phyloP scores from a whole-genome alignment of 2,113 vertebrate species.

The Motacilla alba region DNA sequence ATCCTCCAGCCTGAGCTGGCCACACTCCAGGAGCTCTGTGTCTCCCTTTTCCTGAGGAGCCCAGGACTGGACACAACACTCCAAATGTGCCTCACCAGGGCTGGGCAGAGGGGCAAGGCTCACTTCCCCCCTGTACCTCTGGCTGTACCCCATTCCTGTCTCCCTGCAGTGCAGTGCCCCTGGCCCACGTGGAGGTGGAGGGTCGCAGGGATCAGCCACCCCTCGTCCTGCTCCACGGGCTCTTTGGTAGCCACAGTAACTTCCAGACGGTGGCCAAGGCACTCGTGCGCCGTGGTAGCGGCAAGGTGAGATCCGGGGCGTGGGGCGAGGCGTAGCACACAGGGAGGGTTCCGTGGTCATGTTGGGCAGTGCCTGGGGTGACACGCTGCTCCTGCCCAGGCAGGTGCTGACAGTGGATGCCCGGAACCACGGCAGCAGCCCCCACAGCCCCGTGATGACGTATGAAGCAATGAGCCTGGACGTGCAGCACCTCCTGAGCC shows the following conservation, averaged over 20 bases:
- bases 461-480: slow-evolving; percentile 89
- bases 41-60: not conserved
- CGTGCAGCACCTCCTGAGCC: slow-evolving; percentile 80
- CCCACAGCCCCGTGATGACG: slow-evolving; percentile 81
- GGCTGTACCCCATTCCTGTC: fast-evolving
- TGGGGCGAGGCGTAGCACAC: not conserved
- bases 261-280: slow-evolving; percentile 86
- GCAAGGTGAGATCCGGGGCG: slow-evolving; percentile 78
- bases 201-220: slow-evolving; percentile 74
- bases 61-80: not conserved
- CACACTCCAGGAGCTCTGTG: fast-evolving
- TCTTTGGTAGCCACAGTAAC: slow-evolving; percentile 90
- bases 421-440: slow-evolving; percentile 91
- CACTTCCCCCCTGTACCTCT: fast-evolving
- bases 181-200: slow-evolving; percentile 77
- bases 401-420: slow-evolving; percentile 94
- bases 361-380: not conserved
- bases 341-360: fast-evolving
- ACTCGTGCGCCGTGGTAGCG: slow-evolving; percentile 81
- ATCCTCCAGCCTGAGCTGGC: not conserved
- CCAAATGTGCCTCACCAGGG: not conserved
- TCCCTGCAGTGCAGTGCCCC: slow-evolving; percentile 71
- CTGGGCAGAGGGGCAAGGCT: not conserved
- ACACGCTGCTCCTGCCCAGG: slow-evolving; percentile 62
- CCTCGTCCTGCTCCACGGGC: slow-evolving; percentile 89